Conservation (phyloP, 2,888 invertebrate genomes). For the Ophonus ardosiacus region DNA sequence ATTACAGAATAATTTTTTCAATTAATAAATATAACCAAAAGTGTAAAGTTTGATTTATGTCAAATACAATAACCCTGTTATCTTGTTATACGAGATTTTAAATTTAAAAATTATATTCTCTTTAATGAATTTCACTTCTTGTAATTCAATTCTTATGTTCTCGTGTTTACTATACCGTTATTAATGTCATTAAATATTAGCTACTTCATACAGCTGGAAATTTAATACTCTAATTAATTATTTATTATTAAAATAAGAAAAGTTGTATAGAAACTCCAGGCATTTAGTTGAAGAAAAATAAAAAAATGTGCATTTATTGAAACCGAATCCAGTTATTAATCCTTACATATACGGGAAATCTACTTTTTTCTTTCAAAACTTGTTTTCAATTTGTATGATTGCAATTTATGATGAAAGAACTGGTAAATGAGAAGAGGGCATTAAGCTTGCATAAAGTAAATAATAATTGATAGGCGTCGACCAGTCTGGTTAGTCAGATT, state of each 20-base stretch:
- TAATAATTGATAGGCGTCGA: not conserved
- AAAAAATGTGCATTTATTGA: not conserved
- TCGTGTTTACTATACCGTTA: not conserved
- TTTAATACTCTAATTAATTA: not conserved
- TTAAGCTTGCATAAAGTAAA: not conserved
- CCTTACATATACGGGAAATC: not conserved
- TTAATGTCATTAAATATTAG: not conserved
- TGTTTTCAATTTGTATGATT: constrained; percentile 36
- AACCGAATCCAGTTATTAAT: not conserved
- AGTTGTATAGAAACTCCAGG: not conserved
- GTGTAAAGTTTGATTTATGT: too few species aligned
- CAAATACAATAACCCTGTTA: too few species aligned
- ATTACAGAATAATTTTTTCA: too few species aligned
- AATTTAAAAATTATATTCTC: too few species aligned
- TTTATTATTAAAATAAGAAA: not conserved
- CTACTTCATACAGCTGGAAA: not conserved
- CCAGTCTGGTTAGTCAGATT: not conserved
- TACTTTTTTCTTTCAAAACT: constrained; percentile 7
- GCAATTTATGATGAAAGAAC: constrained; percentile 15
- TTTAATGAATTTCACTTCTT: too few species aligned
- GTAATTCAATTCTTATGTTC: not conserved
- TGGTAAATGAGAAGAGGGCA: constrained; percentile 1
- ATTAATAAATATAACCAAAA: too few species aligned
- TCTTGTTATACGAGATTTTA: too few species aligned
- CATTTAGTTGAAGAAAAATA: not conserved